phyloP scores from a whole-genome alignment of 2,888 invertebrate genomes.

The Ormyrus nitidulus region DNA sequence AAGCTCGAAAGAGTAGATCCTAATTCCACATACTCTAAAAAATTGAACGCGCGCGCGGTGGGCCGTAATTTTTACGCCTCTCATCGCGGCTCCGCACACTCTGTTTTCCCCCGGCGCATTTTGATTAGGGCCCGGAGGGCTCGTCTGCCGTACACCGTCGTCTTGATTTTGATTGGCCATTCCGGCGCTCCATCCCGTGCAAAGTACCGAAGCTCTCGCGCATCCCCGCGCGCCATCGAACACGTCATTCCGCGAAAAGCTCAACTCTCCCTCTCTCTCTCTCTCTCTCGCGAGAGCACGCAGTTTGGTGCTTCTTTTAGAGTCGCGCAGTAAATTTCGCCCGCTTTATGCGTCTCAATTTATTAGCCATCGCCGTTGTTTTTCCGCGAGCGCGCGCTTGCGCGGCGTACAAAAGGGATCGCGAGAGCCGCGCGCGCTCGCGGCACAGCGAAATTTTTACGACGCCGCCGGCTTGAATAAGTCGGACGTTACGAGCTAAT shows the following conservation, averaged over 20 bases:
- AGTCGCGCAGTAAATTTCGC: slow-evolving; percentile 25
- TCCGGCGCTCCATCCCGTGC: not conserved
- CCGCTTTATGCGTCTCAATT: slow-evolving; percentile 40
- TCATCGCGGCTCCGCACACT: no score
- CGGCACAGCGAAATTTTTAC: slow-evolving; percentile 35
- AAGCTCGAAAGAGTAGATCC: no score
- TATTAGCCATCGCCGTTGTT: slow-evolving; percentile 31
- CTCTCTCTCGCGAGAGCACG: not conserved
- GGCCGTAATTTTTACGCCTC: no score
- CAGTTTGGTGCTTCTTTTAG: slow-evolving; percentile 14
- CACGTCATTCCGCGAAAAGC: slow-evolving; percentile 35
- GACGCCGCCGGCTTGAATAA: slow-evolving; percentile 12
- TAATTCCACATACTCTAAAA: no score
- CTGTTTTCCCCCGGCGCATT: not conserved
- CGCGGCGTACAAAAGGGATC: not conserved
- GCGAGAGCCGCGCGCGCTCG: not conserved
- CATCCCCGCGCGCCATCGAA: slow-evolving; percentile 23
- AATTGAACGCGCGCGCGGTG: no score
- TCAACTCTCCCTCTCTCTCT: not conserved
- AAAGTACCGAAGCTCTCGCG: no score
- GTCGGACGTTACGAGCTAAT: not conserved
- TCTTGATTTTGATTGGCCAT: slow-evolving; percentile 57
- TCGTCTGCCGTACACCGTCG: slow-evolving; percentile 11
- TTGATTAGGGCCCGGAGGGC: slow-evolving; percentile 9
- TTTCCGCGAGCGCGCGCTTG: no score